phyloP scores from a whole-genome alignment of 2,888 invertebrate species.

The Andrena camellia region DNA sequence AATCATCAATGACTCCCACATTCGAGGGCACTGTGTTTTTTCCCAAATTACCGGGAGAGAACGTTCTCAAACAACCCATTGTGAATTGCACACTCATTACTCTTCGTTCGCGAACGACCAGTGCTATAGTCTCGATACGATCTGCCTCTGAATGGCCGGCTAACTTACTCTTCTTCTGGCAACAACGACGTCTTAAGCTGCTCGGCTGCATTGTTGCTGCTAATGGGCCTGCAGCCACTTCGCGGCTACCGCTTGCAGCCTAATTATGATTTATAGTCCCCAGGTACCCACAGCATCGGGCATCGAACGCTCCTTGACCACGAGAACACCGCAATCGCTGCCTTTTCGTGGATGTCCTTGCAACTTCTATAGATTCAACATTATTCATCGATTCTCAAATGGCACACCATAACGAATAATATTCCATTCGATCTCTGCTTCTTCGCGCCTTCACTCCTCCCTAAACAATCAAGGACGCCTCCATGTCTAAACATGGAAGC shows the following conservation, averaged over 20 bases:
- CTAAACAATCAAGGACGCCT: too few species aligned
- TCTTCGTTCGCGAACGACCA: slow-evolving; percentile 65
- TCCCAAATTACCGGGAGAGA: slow-evolving; percentile 15
- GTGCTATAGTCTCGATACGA: slow-evolving; percentile 70
- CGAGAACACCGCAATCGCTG: slow-evolving; percentile 65
- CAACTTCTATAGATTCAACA: slow-evolving; percentile 43
- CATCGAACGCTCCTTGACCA: slow-evolving; percentile 74
- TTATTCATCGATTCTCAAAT: slow-evolving; percentile 13
- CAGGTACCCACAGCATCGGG: slow-evolving; percentile 75
- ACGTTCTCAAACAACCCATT: slow-evolving; percentile 50
- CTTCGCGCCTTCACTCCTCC: too few species aligned
- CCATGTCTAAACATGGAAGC: too few species aligned
- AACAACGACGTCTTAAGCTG: slow-evolving; percentile 78
- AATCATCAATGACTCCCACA: slow-evolving; percentile 15
- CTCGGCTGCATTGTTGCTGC: slow-evolving; percentile 80
- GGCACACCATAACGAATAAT: background rate
- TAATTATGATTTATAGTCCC: slow-evolving; percentile 83
- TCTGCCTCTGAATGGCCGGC: slow-evolving; percentile 71
- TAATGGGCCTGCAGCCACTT: slow-evolving; percentile 81
- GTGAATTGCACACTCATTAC: slow-evolving; percentile 60
- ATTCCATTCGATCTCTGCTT: background rate
- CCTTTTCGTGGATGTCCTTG: slow-evolving; percentile 52
- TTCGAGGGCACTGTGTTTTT: background rate
- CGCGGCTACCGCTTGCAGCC: slow-evolving; percentile 79
- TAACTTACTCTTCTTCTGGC: slow-evolving; percentile 76